Conservation (phyloP, 2,888 invertebrate genomes). For the Julus scanicus region DNA sequence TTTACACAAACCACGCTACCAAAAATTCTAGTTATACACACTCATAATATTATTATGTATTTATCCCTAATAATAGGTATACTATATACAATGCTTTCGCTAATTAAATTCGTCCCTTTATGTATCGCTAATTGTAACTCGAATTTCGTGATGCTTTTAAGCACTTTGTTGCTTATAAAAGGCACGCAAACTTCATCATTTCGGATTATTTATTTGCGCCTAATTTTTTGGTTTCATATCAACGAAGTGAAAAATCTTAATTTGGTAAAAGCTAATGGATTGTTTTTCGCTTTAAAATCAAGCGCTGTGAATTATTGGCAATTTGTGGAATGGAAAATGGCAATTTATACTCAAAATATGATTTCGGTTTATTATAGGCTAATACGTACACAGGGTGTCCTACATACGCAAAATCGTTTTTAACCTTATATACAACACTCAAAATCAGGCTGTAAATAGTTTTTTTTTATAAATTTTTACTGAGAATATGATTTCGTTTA, state of each 20-base stretch:
- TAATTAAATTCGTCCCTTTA: not conserved
- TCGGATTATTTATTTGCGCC: not conserved
- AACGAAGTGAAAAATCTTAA: not conserved
- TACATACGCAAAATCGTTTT: too few species aligned
- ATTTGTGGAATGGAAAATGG: not conserved
- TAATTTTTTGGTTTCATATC: not conserved
- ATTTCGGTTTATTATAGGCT: not conserved
- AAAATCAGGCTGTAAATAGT: too few species aligned
- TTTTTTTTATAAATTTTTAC: too few species aligned
- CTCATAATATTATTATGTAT: too few species aligned
- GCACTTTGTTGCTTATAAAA: not conserved
- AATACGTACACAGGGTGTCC: not conserved
- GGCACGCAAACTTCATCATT: not conserved
- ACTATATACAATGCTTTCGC: not conserved
- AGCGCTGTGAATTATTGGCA: not conserved
- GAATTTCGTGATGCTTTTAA: not conserved
- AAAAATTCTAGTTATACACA: too few species aligned
- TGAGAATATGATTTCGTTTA: too few species aligned
- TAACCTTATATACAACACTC: too few species aligned
- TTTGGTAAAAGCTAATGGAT: conserved; percentile 13
- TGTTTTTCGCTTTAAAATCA: not conserved
- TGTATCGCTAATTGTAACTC: not conserved
- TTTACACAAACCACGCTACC: too few species aligned
- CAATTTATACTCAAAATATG: not conserved
- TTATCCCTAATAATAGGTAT: too few species aligned